Conservation (phyloP, 2,113 vertebrate species). For the Glareola pratincola region DNA sequence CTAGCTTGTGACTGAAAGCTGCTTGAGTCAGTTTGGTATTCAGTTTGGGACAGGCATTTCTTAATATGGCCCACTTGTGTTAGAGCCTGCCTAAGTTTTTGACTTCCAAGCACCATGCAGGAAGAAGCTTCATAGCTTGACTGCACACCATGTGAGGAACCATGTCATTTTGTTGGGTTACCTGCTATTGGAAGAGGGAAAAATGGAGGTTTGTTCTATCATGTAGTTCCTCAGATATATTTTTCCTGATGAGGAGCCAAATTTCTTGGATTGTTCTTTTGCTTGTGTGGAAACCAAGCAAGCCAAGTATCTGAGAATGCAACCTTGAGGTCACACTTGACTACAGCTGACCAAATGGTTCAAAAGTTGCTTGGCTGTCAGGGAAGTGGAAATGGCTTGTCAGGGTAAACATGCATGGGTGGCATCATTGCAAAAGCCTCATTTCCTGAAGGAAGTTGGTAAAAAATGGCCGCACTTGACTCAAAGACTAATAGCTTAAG, state of each 20-base stretch:
- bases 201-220: background rate
- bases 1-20: background rate
- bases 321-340: background rate
- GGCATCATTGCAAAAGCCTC: background rate
- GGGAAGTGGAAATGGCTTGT: background rate
- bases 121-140: background rate
- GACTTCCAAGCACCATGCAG: rapidly evolving
- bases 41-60: background rate
- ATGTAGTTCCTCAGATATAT: background rate
- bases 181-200: background rate
- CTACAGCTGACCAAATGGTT: background rate
- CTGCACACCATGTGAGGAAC: background rate
- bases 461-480: background rate
- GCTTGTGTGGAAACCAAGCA: background rate
- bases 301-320: background rate
- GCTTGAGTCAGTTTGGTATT: background rate
- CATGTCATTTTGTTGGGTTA: background rate
- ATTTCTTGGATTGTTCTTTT: background rate
- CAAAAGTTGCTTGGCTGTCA: background rate
- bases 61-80: background rate
- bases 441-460: background rate
- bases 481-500: background rate
- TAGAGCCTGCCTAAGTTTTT: background rate
- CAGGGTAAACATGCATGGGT: background rate
- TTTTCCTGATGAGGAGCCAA: background rate